Evolutionary conservation across 2,113 vertebrate genomes (phyloP).

Genomic region (Cinclus mexicanus): DNA sequence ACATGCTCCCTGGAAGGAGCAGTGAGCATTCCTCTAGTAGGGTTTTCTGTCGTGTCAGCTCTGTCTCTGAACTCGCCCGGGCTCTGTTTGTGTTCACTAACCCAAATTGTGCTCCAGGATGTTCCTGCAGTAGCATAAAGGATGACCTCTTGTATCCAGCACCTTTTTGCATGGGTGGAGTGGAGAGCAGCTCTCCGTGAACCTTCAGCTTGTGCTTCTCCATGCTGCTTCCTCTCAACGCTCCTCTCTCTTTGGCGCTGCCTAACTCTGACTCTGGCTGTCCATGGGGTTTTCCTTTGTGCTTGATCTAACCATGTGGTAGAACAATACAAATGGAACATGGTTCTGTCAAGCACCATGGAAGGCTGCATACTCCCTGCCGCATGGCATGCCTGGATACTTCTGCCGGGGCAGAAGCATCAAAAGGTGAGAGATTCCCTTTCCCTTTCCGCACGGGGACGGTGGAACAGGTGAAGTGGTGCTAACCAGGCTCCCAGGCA

Average conservation of each 20-base stretch:
- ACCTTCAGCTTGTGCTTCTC: constrained; percentile 81
- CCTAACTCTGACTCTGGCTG: constrained; percentile 85
- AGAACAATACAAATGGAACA: constrained; percentile 98
- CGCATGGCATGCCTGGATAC: constrained; percentile 87
- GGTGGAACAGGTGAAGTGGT: not conserved
- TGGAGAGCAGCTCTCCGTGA: constrained; percentile 72
- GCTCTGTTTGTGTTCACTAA: constrained; percentile 64
- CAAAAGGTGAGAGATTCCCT: constrained; percentile 71
- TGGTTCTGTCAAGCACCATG: constrained; percentile 99
- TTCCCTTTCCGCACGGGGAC: constrained; percentile 16
- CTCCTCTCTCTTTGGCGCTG: constrained; percentile 86
- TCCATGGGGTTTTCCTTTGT: constrained; percentile 99
- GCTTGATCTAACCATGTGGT: constrained; percentile 99
- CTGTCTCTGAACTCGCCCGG: not conserved
- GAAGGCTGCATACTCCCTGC: constrained; percentile 93
- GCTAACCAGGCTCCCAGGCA: not conserved
- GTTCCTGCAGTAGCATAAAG: constrained; percentile 51
- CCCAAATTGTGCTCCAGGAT: constrained; percentile 53
- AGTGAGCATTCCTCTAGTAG: not conserved
- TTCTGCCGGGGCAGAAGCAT: constrained; percentile 78
- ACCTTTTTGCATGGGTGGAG: constrained; percentile 72
- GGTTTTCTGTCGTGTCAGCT: not conserved
- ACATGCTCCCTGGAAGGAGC: not conserved
- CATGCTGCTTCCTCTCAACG: constrained; percentile 85
- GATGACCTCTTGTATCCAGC: constrained; percentile 60